Evolutionary conservation across 2,888 invertebrate species (phyloP), one percentile per base, ranked within the genome.

Genomic region (Pterostichus madidus): DNA sequence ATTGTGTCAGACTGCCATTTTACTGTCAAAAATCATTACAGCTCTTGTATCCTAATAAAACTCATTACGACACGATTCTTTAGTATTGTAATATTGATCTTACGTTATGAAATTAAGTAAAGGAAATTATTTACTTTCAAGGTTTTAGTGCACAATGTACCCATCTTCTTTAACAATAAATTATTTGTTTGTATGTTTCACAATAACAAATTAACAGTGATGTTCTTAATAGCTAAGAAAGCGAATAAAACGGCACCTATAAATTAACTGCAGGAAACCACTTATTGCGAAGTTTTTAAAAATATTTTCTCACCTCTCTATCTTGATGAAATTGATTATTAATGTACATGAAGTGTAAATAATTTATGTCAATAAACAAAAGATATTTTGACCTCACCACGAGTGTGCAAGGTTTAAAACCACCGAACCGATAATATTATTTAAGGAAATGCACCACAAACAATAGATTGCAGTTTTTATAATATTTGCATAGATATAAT

Each of bases 331-430:
- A 35, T 64, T 35, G 11, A 31, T 64, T 15, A 39, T 39, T 31
- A 75, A 31, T 75, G 24, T 75, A 52, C 52, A 49, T 75, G 17
- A 75, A 49, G 49, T 52, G 52, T 75, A 52, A 31, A 75, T 75
- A 75, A 75, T 75, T 52, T 31, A 8, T 39, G 52, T 52, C 52
- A 52, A 75, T 31, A 75, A 75, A 75, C 52, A 75, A 73, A 46
- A 46, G 15, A 46, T 73, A 32, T 75, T 75, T 52, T 17, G 32
- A 31, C 75, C 49, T 13, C 32, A 75, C 32, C 31, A 52, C n/a
- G 17, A 75, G 49, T 44, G 24, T 75, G 75, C 75, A 75, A 75
- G 75, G 75, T 13, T 52, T 24, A 3, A 6, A 75, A 13, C n/a
- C 17, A 75, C 13, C 52, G 49, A 49, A 52, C 31, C 49, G 52